Conservation (phyloP, 1,140 invertebrate genomes). For the Lanistes nyassanus region DNA sequence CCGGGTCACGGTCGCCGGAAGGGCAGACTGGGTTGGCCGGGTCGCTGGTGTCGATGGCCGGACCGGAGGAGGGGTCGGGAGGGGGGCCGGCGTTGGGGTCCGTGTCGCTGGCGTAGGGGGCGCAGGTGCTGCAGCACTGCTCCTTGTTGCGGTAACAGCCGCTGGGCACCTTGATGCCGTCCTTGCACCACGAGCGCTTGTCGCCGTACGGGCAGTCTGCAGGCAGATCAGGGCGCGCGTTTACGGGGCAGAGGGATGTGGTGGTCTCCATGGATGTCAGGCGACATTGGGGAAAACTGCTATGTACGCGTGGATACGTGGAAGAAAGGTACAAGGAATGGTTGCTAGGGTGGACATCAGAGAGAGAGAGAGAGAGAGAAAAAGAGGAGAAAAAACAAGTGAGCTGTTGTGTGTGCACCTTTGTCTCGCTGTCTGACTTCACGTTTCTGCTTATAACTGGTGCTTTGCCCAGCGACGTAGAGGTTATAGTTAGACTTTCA, state of each 20-base stretch:
- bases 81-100: too few species aligned
- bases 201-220: slow-evolving; percentile 32
- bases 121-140: slow-evolving; percentile 26
- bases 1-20: slow-evolving; percentile 24
- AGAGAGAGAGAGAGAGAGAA: slow-evolving; percentile 8
- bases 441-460: too few species aligned
- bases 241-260: background rate
- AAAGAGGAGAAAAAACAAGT: background rate
- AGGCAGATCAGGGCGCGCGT: background rate
- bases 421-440: too few species aligned
- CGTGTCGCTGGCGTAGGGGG: background rate
- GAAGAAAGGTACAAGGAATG: background rate
- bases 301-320: too few species aligned
- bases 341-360: background rate
- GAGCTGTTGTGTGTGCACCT: too few species aligned
- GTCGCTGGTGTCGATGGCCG: too few species aligned
- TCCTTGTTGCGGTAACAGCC: slow-evolving; percentile 32
- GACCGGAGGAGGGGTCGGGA: background rate
- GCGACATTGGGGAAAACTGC: too few species aligned
- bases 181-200: slow-evolving; percentile 29
- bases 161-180: slow-evolving; percentile 18
- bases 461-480: too few species aligned
- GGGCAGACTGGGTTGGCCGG: slow-evolving; percentile 6
- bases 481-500: too few species aligned
- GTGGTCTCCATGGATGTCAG: too few species aligned